A percentile compares a stretch with the other conserved stretches of the same genome.
Evolutionary conservation across 2,888 invertebrate genomes (phyloP).

Genomic region (Acrobeloides nanus): DNA sequence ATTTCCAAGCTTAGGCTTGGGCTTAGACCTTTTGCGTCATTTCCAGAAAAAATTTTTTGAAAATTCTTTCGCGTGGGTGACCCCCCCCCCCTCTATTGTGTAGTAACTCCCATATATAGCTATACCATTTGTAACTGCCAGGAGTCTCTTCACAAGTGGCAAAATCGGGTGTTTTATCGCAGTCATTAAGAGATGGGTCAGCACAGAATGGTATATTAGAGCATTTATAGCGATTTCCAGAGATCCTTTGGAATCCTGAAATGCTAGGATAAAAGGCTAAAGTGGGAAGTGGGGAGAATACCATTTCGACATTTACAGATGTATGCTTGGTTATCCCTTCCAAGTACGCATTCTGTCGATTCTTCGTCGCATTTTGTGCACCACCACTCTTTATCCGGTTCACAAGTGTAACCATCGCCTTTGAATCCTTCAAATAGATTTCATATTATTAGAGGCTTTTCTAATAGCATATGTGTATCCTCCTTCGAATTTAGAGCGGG

Average conservation of each 20-base stretch:
- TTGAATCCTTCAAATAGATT: slow-evolving; percentile 2
- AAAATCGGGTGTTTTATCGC: background rate
- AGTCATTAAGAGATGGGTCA: background rate
- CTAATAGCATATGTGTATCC: too few species aligned
- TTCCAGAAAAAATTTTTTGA: too few species aligned
- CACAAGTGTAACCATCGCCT: slow-evolving; percentile 2
- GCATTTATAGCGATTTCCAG: slow-evolving; percentile 1
- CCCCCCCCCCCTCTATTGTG: too few species aligned
- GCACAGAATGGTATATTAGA: slow-evolving; percentile 6
- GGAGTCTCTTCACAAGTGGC: background rate
- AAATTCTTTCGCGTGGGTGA: too few species aligned
- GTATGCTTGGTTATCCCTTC: background rate
- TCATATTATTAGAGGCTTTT: too few species aligned
- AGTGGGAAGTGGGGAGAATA: too few species aligned
- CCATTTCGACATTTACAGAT: slow-evolving; percentile 9
- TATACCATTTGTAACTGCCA: background rate
- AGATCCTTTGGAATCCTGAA: slow-evolving; percentile 7
- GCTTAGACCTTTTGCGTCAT: too few species aligned
- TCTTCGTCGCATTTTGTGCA: slow-evolving; percentile 1
- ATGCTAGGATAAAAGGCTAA: too few species aligned
- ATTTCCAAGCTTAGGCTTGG: too few species aligned
- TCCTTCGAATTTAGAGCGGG: too few species aligned
- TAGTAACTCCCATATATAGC: too few species aligned
- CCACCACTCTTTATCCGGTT: slow-evolving; percentile 4
- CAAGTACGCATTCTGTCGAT: slow-evolving; percentile 1